Percentiles rank a stretch among this genome's conserved stretches.
Conservation (phyloP, 2,113 vertebrate genomes). For the Morphnarchus princeps region DNA sequence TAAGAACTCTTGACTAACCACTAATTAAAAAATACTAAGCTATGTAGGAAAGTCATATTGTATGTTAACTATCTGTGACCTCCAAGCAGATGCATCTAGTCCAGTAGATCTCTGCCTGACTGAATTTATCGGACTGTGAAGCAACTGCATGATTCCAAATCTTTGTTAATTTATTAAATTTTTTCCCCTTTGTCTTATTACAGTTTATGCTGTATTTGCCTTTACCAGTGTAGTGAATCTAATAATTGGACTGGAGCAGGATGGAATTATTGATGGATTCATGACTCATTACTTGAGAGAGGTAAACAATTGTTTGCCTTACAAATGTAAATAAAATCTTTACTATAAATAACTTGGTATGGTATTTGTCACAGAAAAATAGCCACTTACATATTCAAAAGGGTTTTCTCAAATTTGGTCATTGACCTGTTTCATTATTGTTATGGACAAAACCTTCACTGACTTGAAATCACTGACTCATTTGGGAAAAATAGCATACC, state of each 20-base stretch:
- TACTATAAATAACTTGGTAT: not conserved
- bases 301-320: conserved; percentile 64
- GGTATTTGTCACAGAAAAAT: not conserved
- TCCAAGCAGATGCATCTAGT: not conserved
- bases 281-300: conserved; percentile 91
- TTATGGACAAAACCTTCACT: not conserved
- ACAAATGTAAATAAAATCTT: not conserved
- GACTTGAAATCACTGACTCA: not conserved
- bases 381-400: not conserved
- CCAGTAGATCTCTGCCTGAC: not conserved
- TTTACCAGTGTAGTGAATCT: conserved; percentile 92
- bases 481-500: not conserved
- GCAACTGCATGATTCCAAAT: not conserved
- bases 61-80: not conserved
- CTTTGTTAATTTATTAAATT: not conserved
- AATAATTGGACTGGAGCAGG: conserved; percentile 92
- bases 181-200: not conserved
- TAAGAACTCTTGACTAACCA: not conserved
- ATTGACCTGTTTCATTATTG: not conserved
- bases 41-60: not conserved
- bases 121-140: not conserved
- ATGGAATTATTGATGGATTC: conserved; percentile 94
- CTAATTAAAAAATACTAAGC: not conserved
- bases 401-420: not conserved
- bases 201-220: conserved; percentile 87